These are phyloP conservation scores for Chelon auratus DNA, from an alignment of 2,797 vertebrate genomes.

Conservation along the genomic window DNA sequence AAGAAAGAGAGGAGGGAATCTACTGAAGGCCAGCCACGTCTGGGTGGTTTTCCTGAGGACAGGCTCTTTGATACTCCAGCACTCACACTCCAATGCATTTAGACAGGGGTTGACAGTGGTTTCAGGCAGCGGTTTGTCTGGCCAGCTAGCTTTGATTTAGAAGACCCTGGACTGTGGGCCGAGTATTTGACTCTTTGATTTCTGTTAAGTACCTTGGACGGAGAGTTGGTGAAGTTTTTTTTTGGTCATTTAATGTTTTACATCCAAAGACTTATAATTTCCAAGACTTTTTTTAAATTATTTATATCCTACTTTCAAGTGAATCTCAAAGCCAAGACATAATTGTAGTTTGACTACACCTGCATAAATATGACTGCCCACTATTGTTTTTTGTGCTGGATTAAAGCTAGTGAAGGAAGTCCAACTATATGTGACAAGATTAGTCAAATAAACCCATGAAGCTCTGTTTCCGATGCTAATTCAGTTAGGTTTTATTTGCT, in stretches of 20 bases:
- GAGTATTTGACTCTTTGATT: conserved; percentile 72
- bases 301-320: conserved; percentile 38
- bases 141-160: conserved; percentile 73
- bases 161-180: conserved; percentile 67
- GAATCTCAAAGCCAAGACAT: conserved; percentile 10
- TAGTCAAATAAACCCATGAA: conserved; percentile 11
- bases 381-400: conserved; percentile 24
- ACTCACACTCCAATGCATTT: conserved; percentile 68
- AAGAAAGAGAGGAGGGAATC: conserved; percentile 34
- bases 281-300: conserved; percentile 46
- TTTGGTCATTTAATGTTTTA: conserved; percentile 46
- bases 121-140: conserved; percentile 74
- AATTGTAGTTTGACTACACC: conserved; percentile 24
- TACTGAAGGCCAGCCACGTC: conserved; percentile 65
- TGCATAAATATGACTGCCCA: conserved; percentile 25
- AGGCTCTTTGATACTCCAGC: conserved; percentile 72
- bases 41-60: conserved; percentile 77
- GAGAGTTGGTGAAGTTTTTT: conserved; percentile 52
- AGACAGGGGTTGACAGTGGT: conserved; percentile 77
- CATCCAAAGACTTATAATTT: conserved; percentile 42
- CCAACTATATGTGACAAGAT: conserved; percentile 28
- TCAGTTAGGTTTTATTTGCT: conserved; percentile 23
- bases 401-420: conserved; percentile 12
- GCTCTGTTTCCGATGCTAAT: conserved; percentile 17
- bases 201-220: conserved; percentile 71